phyloP scores from a whole-genome alignment of 1,140 invertebrate species.

The Hesperophylax magnus region DNA sequence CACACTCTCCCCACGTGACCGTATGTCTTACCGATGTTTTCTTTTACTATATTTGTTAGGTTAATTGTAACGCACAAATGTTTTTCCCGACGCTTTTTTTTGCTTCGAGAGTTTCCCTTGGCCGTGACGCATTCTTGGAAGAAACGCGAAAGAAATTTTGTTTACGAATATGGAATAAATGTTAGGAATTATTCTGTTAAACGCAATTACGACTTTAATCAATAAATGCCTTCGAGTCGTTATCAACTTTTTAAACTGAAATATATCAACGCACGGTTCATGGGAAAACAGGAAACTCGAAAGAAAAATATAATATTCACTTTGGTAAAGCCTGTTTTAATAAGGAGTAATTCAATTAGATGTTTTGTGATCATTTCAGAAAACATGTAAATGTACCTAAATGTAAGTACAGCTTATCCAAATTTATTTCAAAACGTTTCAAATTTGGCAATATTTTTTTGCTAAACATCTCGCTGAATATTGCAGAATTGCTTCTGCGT shows the following conservation, averaged over 20 bases:
- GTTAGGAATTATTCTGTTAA: background rate
- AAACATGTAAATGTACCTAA: too few species aligned
- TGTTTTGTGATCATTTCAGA: too few species aligned
- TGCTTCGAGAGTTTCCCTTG: background rate
- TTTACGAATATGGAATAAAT: conserved; percentile 6
- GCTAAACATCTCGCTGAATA: background rate
- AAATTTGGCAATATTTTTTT: too few species aligned
- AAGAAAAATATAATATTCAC: too few species aligned
- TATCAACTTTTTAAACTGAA: too few species aligned
- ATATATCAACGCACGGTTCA: too few species aligned
- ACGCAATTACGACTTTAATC: background rate
- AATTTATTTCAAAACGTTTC: too few species aligned
- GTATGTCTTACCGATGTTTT: conserved; percentile 28
- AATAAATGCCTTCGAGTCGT: background rate
- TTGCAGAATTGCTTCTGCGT: too few species aligned
- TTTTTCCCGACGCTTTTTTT: conserved; percentile 15
- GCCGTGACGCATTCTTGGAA: background rate
- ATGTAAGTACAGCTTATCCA: too few species aligned
- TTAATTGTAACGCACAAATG: background rate
- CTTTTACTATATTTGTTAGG: conserved; percentile 42
- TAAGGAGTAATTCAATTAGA: too few species aligned
- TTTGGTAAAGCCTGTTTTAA: too few species aligned
- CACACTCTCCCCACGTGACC: conserved; percentile 1
- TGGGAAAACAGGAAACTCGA: too few species aligned
- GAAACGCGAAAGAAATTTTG: background rate